These are phyloP conservation scores for Dinomys branickii DNA, from an alignment of 2,113 vertebrate genomes.

Conservation along the genomic window DNA sequence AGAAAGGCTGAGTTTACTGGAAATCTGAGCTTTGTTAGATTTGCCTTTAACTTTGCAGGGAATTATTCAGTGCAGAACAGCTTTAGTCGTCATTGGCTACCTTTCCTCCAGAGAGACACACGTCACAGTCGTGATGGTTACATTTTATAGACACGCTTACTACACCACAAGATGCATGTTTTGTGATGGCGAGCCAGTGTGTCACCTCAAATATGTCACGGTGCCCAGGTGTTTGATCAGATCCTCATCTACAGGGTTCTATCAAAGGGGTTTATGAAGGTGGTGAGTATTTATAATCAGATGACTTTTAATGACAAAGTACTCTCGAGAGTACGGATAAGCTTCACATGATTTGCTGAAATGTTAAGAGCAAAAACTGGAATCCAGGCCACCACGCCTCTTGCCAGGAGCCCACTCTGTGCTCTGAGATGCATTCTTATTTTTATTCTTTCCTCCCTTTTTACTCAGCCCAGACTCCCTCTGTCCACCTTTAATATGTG, in stretches of 20 bases:
- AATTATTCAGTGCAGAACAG: background rate
- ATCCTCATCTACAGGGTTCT: background rate
- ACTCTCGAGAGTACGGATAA: accelerated
- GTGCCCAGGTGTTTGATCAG: accelerated
- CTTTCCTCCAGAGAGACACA: background rate
- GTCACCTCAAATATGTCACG: accelerated
- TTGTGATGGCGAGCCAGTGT: accelerated
- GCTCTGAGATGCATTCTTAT: background rate
- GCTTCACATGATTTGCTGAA: background rate
- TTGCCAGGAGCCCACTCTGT: background rate
- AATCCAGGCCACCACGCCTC: background rate
- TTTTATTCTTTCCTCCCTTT: background rate
- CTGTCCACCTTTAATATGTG: background rate
- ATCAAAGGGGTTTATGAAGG: background rate
- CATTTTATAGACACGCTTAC: background rate
- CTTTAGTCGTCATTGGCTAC: background rate
- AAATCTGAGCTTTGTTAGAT: background rate
- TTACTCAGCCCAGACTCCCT: background rate
- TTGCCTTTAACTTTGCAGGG: background rate
- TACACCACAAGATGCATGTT: background rate
- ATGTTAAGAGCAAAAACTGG: background rate
- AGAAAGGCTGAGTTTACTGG: background rate
- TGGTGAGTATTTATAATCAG: background rate
- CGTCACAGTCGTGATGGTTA: accelerated
- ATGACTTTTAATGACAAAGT: background rate